phyloP scores from a whole-genome alignment of 1,140 invertebrate genomes.

The Drosophila albomicans region DNA sequence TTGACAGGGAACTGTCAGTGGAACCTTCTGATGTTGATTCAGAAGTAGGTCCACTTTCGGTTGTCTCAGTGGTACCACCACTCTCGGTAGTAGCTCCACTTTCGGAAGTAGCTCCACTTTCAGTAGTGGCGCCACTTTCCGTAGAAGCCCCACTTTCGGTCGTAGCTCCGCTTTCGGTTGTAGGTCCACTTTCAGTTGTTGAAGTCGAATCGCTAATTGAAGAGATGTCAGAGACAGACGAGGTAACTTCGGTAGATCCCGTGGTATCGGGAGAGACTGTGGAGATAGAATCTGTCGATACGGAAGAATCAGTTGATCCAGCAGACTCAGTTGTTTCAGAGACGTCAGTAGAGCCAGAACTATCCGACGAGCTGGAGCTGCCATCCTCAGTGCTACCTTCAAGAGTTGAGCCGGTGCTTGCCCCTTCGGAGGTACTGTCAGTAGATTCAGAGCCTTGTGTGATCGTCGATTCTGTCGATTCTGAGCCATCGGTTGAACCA shows the following conservation, averaged over 20 bases:
- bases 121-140: constrained; percentile 31
- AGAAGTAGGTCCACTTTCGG: constrained; percentile 35
- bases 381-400: constrained; percentile 50
- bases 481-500: constrained; percentile 19
- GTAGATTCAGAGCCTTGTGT: constrained; percentile 39
- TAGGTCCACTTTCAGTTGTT: background rate
- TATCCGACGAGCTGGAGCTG: constrained; percentile 39
- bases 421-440: constrained; percentile 41
- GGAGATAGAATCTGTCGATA: constrained; percentile 42
- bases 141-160: background rate
- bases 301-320: constrained; percentile 47
- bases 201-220: background rate
- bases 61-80: constrained; percentile 40
- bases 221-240: constrained; percentile 3
- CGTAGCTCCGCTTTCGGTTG: background rate
- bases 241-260: constrained; percentile 8
- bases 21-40: constrained; percentile 53
- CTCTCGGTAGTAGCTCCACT: background rate
- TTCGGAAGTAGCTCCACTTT: constrained; percentile 34
- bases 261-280: constrained; percentile 1
- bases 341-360: constrained; percentile 29
- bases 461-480: constrained; percentile 15
- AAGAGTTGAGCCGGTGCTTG: constrained; percentile 47
- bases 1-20: constrained; percentile 58
- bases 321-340: constrained; percentile 28